Evolutionary conservation across 2,113 vertebrate species (phyloP), one percentile per base, ranked within the genome.

Genomic region (Gnathonemus longibarbis): DNA sequence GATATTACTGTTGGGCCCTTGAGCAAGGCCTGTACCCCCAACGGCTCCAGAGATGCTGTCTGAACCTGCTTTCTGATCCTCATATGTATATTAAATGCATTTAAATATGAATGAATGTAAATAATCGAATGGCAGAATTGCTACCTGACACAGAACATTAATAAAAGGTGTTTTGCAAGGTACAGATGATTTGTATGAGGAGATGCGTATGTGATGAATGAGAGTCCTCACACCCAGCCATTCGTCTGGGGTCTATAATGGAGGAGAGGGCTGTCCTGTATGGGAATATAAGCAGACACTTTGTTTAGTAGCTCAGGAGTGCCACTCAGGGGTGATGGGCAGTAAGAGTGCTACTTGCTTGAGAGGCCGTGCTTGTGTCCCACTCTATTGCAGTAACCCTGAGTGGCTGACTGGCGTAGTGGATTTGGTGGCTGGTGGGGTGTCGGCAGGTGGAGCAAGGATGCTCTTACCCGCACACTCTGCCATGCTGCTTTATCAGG

Each of bases 391-490:
- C 27, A 39, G 70, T 4, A 77, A 17, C 31, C 27, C 70, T 77
- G 10, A 31, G 5, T 5, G 27, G 70, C n/a, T 31, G 31, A 39
- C 27, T 77, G 66, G 31, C 11, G 3, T 39, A 35, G 31, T 17
- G 70, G 27, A 39, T 39, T 39, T 19, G 3, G n/a, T n/a, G 27
- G 31, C 70, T 77, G 31, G 31, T 19, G 31, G 31, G 70, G 70
- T 77, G 70, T 9, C 35, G 8, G 31, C 2, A 17, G 3, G 27
- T 15, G 48, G 17, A 62, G 53, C 21, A 2, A 39, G 35, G 35
- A 39, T 48, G 91, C 80, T 74, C 96, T 96, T 94, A 97, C 97
- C 97, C 97, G 93, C 97, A 97, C 91, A 97, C 93, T 92, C 87
- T 88, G 31, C 87, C 87, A 2, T 88, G 53, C 52, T n/a, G 87